Percentiles rank a stretch among this genome's conserved stretches.
Evolutionary conservation across 2,797 vertebrate genomes (phyloP).

Genomic region (Scomberomorus guttatus): DNA sequence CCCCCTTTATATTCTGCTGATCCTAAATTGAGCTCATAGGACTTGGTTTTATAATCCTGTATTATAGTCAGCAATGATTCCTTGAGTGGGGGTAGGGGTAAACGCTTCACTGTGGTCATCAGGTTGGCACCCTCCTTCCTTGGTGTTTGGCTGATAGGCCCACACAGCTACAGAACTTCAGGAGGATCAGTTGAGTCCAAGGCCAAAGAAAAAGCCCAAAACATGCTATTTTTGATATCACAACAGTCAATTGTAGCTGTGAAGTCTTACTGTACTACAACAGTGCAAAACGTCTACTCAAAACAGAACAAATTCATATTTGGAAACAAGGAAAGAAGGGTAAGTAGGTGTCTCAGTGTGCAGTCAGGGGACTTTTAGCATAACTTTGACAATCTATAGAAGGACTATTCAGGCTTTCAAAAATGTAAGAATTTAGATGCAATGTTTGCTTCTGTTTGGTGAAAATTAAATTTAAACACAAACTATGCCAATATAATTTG

Average conservation of each 20-base stretch:
- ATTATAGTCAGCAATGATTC: no score
- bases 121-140: no score
- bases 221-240: neutral
- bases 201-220: no score
- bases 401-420: no score
- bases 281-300: neutral
- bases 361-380: neutral
- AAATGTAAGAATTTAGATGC: neutral
- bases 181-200: no score
- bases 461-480: neutral
- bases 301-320: neutral
- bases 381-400: neutral
- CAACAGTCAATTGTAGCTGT: neutral
- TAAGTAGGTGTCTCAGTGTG: neutral
- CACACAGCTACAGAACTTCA: no score
- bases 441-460: no score
- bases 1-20: neutral
- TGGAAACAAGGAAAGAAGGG: neutral
- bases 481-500: neutral
- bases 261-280: neutral
- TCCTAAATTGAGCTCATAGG: neutral
- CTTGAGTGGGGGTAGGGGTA: no score
- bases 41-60: no score
- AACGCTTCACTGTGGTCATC: no score
- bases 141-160: no score